Evolutionary conservation across 1,140 invertebrate species (phyloP).

Genomic region (Zaprionus lachaisei): DNA sequence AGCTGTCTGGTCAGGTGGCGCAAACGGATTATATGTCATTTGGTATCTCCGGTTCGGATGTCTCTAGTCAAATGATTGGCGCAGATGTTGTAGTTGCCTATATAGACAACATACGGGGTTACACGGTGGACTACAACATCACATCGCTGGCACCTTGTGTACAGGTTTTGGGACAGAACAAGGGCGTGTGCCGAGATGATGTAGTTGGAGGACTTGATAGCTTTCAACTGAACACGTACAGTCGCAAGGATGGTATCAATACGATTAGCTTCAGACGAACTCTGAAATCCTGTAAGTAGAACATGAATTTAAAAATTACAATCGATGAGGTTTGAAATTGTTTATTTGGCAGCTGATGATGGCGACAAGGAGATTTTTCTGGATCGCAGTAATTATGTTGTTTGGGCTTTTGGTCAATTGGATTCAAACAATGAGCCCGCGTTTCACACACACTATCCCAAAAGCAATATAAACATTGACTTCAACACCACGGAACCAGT

Average conservation of each 20-base stretch:
- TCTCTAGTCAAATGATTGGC: slow-evolving; percentile 92
- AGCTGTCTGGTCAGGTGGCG: slow-evolving; percentile 91
- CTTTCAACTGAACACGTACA: slow-evolving; percentile 90
- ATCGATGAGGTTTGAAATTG: not conserved
- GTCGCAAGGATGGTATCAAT: slow-evolving; percentile 90
- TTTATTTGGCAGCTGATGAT: slow-evolving; percentile 86
- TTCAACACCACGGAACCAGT: slow-evolving; percentile 88
- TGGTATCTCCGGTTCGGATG: slow-evolving; percentile 91
- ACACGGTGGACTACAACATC: slow-evolving; percentile 93
- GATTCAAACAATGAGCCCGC: slow-evolving; percentile 92
- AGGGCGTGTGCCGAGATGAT: slow-evolving; percentile 93
- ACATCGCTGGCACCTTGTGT: slow-evolving; percentile 94
- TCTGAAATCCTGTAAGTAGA: slow-evolving; percentile 88
- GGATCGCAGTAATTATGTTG: slow-evolving; percentile 88
- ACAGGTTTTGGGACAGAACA: slow-evolving; percentile 92
- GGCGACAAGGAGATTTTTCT: slow-evolving; percentile 91
- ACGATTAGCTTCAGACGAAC: slow-evolving; percentile 91
- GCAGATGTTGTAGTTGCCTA: slow-evolving; percentile 93
- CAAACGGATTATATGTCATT: slow-evolving; percentile 94
- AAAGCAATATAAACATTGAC: slow-evolving; percentile 88
- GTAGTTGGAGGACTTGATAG: slow-evolving; percentile 91
- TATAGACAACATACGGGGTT: slow-evolving; percentile 89
- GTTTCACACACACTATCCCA: slow-evolving; percentile 93
- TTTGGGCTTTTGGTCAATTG: slow-evolving; percentile 94
- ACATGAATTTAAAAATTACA: not conserved